phyloP scores from a whole-genome alignment of 2,888 invertebrate genomes.

The Laothoe populi region DNA sequence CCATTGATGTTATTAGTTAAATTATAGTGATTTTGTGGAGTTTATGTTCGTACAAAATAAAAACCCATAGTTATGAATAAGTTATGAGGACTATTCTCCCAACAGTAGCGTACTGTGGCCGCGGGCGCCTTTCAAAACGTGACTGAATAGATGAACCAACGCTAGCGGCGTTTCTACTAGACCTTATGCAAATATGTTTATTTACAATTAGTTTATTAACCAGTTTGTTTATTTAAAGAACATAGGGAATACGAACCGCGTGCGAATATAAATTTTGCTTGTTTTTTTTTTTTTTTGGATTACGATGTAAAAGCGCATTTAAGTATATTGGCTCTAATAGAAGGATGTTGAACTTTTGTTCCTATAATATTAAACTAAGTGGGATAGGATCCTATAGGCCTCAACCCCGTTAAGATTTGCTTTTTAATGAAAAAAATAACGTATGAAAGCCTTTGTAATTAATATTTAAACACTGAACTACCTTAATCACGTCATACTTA shows the following conservation, averaged over 20 bases:
- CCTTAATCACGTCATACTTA: too few relatives aligned
- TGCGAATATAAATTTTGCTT: neutral
- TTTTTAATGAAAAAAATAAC: too few relatives aligned
- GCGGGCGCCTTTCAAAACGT: neutral
- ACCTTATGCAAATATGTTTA: neutral
- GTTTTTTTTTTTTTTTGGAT: too few relatives aligned
- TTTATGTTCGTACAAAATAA: slow-evolving; percentile 1
- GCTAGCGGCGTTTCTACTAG: neutral
- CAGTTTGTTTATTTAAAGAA: neutral
- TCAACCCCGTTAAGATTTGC: too few relatives aligned
- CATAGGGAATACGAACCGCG: neutral
- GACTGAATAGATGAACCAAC: neutral
- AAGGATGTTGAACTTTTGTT: too few relatives aligned
- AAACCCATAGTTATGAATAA: slow-evolving; percentile 16
- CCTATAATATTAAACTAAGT: too few relatives aligned
- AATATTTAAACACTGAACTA: too few relatives aligned
- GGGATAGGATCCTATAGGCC: too few relatives aligned
- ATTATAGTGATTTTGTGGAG: slow-evolving; percentile 9
- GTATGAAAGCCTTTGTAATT: too few relatives aligned
- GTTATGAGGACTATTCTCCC: neutral
- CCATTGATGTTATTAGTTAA: neutral
- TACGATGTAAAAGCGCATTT: too few relatives aligned
- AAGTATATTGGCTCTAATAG: too few relatives aligned
- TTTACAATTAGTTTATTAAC: neutral
- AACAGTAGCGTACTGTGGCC: slow-evolving; percentile 2